phyloP scores from a whole-genome alignment of 1,140 invertebrate species.

The Achroia grisella region DNA sequence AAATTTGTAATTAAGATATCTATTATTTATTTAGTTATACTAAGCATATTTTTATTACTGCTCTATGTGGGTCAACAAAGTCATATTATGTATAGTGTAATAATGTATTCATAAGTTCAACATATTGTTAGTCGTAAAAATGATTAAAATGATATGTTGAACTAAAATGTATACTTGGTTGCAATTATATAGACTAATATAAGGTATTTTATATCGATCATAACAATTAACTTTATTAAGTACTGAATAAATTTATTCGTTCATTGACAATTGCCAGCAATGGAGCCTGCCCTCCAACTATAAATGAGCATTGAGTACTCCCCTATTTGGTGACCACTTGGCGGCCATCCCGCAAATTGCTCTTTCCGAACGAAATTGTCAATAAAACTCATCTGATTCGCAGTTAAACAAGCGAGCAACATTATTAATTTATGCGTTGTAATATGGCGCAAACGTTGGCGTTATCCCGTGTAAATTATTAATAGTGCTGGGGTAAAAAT shows the following conservation, averaged over 20 bases:
- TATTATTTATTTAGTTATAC: too few relatives aligned
- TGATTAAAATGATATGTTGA: too few relatives aligned
- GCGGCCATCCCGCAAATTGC: constrained; percentile 69
- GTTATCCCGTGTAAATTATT: constrained; percentile 70
- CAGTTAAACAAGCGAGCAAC: constrained; percentile 71
- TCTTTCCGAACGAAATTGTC: constrained; percentile 72
- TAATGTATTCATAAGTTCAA: too few relatives aligned
- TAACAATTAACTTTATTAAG: constrained; percentile 12
- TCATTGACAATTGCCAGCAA: constrained; percentile 30
- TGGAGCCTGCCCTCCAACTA: constrained; percentile 7
- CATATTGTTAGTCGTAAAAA: too few relatives aligned
- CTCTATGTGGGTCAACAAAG: too few relatives aligned
- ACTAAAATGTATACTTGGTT: too few relatives aligned
- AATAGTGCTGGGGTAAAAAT: constrained; percentile 72
- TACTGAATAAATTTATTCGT: constrained; percentile 12
- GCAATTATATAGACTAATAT: too few relatives aligned
- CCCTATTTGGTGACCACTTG: constrained; percentile 64
- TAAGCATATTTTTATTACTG: too few relatives aligned
- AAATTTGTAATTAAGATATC: too few relatives aligned
- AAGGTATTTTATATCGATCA: background rate
- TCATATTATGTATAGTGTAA: too few relatives aligned
- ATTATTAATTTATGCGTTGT: constrained; percentile 73
- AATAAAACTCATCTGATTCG: constrained; percentile 74
- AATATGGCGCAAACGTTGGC: constrained; percentile 69
- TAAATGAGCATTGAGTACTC: constrained; percentile 14